Evolutionary conservation across 2,797 vertebrate genomes (phyloP).

Genomic region (Molossus alvarezi): DNA sequence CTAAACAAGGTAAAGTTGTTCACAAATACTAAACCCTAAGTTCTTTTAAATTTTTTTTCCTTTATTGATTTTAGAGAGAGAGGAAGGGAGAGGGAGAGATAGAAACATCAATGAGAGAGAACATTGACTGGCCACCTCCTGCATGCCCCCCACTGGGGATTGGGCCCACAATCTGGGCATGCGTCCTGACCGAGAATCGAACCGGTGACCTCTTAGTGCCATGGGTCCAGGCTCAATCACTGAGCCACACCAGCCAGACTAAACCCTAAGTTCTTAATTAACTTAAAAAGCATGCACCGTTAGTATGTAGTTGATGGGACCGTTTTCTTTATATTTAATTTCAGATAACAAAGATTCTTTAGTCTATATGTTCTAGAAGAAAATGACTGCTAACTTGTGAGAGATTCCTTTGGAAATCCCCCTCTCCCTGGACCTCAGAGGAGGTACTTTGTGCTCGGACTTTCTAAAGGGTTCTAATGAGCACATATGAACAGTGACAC

Average conservation of each 20-base stretch:
- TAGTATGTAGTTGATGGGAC: background rate
- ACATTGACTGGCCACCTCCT: no score
- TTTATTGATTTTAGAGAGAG: no score
- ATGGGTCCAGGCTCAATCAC: no score
- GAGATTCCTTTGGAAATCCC: background rate
- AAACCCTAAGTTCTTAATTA: constrained; percentile 3
- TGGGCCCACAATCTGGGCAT: no score
- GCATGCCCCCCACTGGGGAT: no score
- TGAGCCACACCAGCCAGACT: no score
- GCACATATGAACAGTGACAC: background rate
- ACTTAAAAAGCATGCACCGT: background rate
- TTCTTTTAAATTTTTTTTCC: background rate
- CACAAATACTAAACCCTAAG: background rate
- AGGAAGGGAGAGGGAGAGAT: no score
- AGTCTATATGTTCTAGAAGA: constrained; percentile 56
- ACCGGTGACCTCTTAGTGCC: no score
- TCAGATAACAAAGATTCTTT: constrained; percentile 33
- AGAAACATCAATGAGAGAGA: no score
- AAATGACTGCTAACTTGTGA: background rate
- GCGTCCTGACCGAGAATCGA: no score
- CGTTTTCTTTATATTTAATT: background rate
- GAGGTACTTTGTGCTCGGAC: background rate
- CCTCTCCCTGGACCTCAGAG: background rate
- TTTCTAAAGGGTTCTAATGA: background rate
- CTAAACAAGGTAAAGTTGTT: constrained; percentile 38